These are phyloP conservation scores for Orthosia incerta DNA, from an alignment of 2,888 invertebrate genomes.

Conservation along the genomic window DNA sequence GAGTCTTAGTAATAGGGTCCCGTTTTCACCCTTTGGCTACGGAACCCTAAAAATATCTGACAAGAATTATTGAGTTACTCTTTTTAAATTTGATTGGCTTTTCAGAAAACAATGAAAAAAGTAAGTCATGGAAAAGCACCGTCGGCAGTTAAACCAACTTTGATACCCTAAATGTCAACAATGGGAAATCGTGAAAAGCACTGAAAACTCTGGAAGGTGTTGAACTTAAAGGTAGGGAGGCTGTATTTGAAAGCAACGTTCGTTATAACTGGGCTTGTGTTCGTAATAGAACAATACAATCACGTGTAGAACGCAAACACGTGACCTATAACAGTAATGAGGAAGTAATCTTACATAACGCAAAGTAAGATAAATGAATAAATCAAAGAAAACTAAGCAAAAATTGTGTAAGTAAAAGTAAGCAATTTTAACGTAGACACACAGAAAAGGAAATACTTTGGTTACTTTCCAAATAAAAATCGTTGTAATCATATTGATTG, in stretches of 20 bases:
- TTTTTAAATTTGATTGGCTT: slow-evolving; percentile 21
- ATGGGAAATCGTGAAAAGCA: slow-evolving; percentile 32
- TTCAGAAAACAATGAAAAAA: slow-evolving; percentile 4
- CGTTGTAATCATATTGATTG: slow-evolving; percentile 12
- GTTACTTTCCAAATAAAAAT: slow-evolving; percentile 14
- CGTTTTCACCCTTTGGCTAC: too few species aligned
- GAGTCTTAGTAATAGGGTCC: too few species aligned
- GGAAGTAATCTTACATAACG: slow-evolving; percentile 70
- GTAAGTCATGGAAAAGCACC: slow-evolving; percentile 11
- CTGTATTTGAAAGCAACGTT: slow-evolving; percentile 23
- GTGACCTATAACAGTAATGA: slow-evolving; percentile 67
- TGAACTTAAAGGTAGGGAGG: slow-evolving; percentile 11
- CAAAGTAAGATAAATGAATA: slow-evolving; percentile 48
- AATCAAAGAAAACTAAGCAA: slow-evolving; percentile 12
- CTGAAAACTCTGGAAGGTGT: slow-evolving; percentile 30
- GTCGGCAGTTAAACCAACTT: slow-evolving; percentile 1
- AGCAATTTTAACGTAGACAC: not conserved
- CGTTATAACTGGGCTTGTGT: slow-evolving; percentile 35
- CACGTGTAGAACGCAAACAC: slow-evolving; percentile 66
- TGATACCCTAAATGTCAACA: slow-evolving; percentile 23
- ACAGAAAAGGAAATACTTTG: not conserved
- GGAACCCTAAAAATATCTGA: not conserved
- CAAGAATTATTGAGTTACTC: not conserved
- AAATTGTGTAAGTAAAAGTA: slow-evolving; percentile 4
- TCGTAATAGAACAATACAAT: slow-evolving; percentile 47